A percentile compares a stretch with the other conserved stretches of the same genome.
These are phyloP conservation scores for Bubo blakistoni DNA, from an alignment of 2,113 vertebrate species.

Conservation along the genomic window DNA sequence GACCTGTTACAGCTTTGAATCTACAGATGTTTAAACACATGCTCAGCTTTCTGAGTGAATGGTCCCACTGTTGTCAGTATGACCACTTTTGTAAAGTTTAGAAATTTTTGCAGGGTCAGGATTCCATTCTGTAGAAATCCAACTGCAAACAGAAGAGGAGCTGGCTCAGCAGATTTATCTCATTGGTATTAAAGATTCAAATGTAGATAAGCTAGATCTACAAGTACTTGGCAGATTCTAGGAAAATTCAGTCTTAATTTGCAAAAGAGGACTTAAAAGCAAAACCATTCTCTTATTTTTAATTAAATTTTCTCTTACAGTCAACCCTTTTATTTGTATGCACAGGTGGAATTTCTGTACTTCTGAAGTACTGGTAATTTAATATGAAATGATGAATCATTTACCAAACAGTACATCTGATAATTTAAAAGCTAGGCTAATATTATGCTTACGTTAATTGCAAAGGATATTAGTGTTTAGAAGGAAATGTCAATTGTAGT, in stretches of 20 bases:
- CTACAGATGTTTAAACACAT: not conserved
- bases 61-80: not conserved
- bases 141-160: not conserved
- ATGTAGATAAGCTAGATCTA: not conserved
- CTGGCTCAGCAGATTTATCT: not conserved
- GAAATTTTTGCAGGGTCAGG: not conserved
- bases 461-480: not conserved
- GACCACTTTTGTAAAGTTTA: not conserved
- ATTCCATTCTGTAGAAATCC: not conserved
- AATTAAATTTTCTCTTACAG: not conserved
- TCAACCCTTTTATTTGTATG: not conserved
- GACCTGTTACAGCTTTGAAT: slow-evolving; percentile 1
- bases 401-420: not conserved
- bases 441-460: not conserved
- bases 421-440: not conserved
- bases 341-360: not conserved
- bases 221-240: not conserved
- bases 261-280: not conserved
- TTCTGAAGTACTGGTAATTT: not conserved
- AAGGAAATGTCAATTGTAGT: not conserved
- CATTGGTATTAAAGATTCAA: not conserved
- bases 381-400: not conserved
- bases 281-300: not conserved
- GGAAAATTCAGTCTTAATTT: not conserved
- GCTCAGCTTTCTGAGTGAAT: not conserved